These are phyloP conservation scores for Caenorhabditis sp. DNA, from an alignment of 2,888 invertebrate genomes.

Conservation along the genomic window DNA sequence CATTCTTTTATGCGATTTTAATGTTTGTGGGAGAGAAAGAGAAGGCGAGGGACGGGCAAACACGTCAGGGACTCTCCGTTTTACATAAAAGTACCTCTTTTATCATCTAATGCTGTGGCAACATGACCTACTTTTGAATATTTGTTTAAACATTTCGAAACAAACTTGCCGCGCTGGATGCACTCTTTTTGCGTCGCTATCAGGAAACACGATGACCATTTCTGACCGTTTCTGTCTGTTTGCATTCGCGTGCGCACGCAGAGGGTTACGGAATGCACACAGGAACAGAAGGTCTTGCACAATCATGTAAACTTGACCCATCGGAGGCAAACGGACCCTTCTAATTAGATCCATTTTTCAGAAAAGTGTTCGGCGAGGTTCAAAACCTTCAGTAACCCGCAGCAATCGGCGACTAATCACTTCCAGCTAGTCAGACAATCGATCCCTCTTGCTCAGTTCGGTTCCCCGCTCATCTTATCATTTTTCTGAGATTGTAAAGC, in stretches of 20 bases:
- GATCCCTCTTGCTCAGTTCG: conserved; percentile 10
- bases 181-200: background rate
- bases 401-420: background rate
- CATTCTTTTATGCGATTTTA: conserved; percentile 24
- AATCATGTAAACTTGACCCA: conserved; percentile 20
- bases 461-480: conserved; percentile 7
- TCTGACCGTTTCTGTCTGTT: background rate
- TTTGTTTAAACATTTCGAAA: background rate
- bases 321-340: background rate
- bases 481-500: conserved; percentile 21
- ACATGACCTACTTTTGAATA: background rate
- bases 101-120: background rate
- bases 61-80: background rate
- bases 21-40: conserved; percentile 13
- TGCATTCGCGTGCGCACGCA: background rate
- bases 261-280: conserved; percentile 6
- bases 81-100: background rate
- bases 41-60: background rate
- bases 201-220: background rate
- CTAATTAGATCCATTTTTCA: conserved; percentile 27
- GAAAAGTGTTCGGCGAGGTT: conserved; percentile 57
- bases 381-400: conserved; percentile 45
- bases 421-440: conserved; percentile 11
- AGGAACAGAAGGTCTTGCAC: conserved; percentile 18
- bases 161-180: background rate